Evolutionary conservation across 2,797 vertebrate genomes (phyloP).

Genomic region (Taenioides sp.): DNA sequence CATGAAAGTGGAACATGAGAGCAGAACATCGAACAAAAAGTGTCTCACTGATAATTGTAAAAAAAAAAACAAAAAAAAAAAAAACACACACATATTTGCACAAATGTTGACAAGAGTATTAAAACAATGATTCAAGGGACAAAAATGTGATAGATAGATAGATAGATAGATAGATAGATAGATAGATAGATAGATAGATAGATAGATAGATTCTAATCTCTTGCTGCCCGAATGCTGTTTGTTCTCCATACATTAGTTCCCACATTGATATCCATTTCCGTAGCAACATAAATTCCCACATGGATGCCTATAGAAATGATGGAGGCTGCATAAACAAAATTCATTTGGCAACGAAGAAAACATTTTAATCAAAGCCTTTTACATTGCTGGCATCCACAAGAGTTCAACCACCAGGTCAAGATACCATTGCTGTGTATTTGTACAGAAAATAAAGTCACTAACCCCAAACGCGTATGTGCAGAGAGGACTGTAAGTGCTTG

Average conservation of each 20-base stretch:
- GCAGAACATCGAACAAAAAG: too few relatives aligned
- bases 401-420: conserved; percentile 32
- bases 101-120: too few relatives aligned
- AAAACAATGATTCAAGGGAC: too few relatives aligned
- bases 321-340: conserved; percentile 33
- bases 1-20: too few relatives aligned
- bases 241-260: conserved; percentile 26
- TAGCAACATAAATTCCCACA: conserved; percentile 52
- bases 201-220: too few relatives aligned
- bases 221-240: background rate
- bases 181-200: too few relatives aligned
- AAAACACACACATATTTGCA: too few relatives aligned
- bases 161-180: too few relatives aligned
- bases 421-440: conserved; percentile 24
- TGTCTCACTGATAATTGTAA: too few relatives aligned
- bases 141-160: too few relatives aligned
- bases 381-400: conserved; percentile 21
- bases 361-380: conserved; percentile 47
- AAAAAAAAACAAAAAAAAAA: too few relatives aligned
- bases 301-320: conserved; percentile 17
- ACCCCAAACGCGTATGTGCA: conserved; percentile 20
- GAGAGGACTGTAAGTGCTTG: conserved; percentile 1
- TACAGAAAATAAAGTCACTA: conserved; percentile 29
- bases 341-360: conserved; percentile 37
- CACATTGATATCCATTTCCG: conserved; percentile 47